Conservation (phyloP, 2,888 invertebrate genomes). For the Dolomedes plantarius region DNA sequence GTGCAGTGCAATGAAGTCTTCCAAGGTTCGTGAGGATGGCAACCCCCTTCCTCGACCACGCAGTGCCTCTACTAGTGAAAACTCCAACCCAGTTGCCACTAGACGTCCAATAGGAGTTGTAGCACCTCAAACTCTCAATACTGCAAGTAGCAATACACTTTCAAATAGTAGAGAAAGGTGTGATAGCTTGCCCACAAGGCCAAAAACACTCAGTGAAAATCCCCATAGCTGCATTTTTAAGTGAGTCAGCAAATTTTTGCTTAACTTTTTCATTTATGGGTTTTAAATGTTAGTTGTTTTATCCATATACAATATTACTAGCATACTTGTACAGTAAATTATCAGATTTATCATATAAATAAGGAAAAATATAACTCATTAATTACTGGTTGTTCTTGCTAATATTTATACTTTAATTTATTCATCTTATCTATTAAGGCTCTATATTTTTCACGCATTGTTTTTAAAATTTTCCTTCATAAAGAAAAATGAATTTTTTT, state of each 20-base stretch:
- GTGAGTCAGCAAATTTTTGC: neutral
- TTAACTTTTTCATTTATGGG: too few species aligned
- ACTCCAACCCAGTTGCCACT: constrained; percentile 82
- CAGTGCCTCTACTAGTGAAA: constrained; percentile 85
- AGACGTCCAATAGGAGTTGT: constrained; percentile 77
- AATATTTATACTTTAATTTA: too few species aligned
- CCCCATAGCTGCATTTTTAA: constrained; percentile 68
- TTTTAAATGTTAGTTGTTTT: too few species aligned
- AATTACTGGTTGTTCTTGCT: too few species aligned
- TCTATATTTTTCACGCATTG: too few species aligned
- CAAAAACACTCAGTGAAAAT: constrained; percentile 83
- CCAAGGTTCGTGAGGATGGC: constrained; percentile 80
- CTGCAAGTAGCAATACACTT: constrained; percentile 37
- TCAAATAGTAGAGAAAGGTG: constrained; percentile 82
- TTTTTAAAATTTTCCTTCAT: too few species aligned
- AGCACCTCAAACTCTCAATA: constrained; percentile 44
- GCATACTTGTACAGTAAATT: too few species aligned
- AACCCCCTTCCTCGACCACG: constrained; percentile 82
- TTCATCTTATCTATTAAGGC: too few species aligned
- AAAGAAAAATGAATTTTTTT: too few species aligned
- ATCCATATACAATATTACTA: too few species aligned
- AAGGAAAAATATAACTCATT: too few species aligned
- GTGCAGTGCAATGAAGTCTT: constrained; percentile 82
- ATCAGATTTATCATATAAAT: too few species aligned
- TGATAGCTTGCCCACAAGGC: constrained; percentile 88